phyloP scores from a whole-genome alignment of 2,113 vertebrate species.

The Cephalopholis sonnerati region DNA sequence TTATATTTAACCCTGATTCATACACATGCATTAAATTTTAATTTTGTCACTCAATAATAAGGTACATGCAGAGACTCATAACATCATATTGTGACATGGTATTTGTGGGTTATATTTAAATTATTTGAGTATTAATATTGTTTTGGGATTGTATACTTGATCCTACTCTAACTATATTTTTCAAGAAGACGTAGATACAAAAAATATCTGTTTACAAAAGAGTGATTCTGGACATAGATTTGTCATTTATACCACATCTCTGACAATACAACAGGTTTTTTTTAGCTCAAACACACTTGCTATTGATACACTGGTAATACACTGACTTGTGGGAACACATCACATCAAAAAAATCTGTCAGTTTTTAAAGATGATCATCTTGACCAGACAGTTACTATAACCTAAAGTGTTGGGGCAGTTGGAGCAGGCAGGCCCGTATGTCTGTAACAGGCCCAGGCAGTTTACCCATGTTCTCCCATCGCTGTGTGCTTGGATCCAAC shows the following conservation, averaged over 20 bases:
- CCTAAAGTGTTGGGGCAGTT: constrained; percentile 69
- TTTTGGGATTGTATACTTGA: background rate
- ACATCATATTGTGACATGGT: background rate
- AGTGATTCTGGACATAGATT: background rate
- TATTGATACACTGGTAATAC: background rate
- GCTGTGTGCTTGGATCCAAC: constrained; percentile 68
- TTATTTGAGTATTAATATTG: background rate
- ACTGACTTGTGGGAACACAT: background rate
- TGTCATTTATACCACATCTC: background rate
- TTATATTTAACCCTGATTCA: too few relatives aligned
- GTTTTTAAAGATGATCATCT: background rate
- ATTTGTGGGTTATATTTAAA: too few relatives aligned
- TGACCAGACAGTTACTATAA: constrained; percentile 26
- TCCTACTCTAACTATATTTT: background rate
- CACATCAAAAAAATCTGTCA: background rate
- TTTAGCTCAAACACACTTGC: background rate
- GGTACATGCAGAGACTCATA: background rate
- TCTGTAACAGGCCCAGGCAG: constrained; percentile 82
- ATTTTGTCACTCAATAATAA: too few relatives aligned
- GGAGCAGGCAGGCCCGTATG: constrained; percentile 78
- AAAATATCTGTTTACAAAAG: background rate
- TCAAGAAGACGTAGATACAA: background rate
- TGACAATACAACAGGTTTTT: background rate
- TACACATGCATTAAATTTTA: too few relatives aligned
- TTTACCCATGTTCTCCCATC: constrained; percentile 82